Evolutionary conservation across 2,113 vertebrate species (phyloP), one percentile per base, ranked within the genome.

Genomic region (Asarcornis scutulata): DNA sequence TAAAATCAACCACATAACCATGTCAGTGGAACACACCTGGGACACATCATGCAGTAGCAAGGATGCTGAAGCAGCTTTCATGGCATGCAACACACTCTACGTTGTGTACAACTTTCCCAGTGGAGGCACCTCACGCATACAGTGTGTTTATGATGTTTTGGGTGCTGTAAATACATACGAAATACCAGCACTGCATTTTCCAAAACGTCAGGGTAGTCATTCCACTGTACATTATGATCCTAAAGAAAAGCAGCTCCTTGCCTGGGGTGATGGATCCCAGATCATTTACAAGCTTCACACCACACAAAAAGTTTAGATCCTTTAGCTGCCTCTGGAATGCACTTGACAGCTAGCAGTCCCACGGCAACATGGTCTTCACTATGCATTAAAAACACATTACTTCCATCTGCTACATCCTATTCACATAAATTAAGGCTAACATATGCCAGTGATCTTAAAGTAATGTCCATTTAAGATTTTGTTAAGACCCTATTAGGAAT

Each of bases 221-320:
- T 98, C 98, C 78, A 97, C 98, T 92, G 94, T 99, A 77, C 98
- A 99, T 67, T 99, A 99, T 97, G 98, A 99, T 64, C 98, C 98
- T 2, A 98, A 98, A 93, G 99, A 99, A 68, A 98, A 98, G 76
- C 98, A 98, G 59, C 98, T 99, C 50, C 99, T 99, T 17, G 98
- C 99, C 58, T 99, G 99, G 99, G 99, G 99, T 56, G 99, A 99
- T 58, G 99, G 99, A 40, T 99, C 98, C 97, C 99, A 99, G 97
- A 99, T 99, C 7, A 95, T 99, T 94, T 99, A 99, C 93, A 99
- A 98, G 94, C 97, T 99, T 91, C 98, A 98, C 86, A 98, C 97
- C n/a, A 97, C 95, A 85, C 80, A 94, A 68, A 98, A 98, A 91
- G 82, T 50, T 60, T 96, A 96, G 55, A 83, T 62, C 20, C 63